phyloP scores from a whole-genome alignment of 2,797 vertebrate species.

The Meriones psammophilus region DNA sequence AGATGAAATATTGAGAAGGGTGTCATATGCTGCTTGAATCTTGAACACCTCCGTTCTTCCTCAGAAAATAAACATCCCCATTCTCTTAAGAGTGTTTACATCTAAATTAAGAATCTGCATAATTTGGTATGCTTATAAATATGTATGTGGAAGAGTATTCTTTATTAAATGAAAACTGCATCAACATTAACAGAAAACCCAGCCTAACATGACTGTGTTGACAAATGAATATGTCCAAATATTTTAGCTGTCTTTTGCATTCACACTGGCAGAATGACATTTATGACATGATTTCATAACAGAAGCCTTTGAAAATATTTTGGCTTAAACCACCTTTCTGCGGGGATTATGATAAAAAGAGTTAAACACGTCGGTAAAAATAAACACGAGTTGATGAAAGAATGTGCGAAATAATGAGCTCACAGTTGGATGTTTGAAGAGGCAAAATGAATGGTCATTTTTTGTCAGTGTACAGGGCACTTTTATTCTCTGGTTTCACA shows the following conservation, averaged over 20 bases:
- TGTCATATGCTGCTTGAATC: not conserved
- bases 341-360: not conserved
- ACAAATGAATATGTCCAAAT: slow-evolving; percentile 51
- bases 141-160: slow-evolving; percentile 45
- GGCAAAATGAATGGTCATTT: not conserved
- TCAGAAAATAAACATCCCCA: slow-evolving; percentile 37
- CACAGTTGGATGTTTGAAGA: not conserved
- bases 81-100: slow-evolving; percentile 32
- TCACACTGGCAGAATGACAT: slow-evolving; percentile 27
- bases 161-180: slow-evolving; percentile 56
- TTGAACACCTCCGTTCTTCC: slow-evolving; percentile 21
- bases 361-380: slow-evolving; percentile 31
- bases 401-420: not conserved
- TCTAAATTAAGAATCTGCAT: slow-evolving; percentile 50
- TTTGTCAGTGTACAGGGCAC: not conserved
- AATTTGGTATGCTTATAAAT: slow-evolving; percentile 70
- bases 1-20: not conserved
- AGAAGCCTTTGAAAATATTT: slow-evolving; percentile 67
- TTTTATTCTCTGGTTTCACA: not conserved
- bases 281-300: slow-evolving; percentile 54
- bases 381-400: not conserved
- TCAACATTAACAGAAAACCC: slow-evolving; percentile 34
- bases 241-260: slow-evolving; percentile 71
- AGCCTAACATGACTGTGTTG: slow-evolving; percentile 37
- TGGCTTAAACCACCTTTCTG: not conserved